These are phyloP conservation scores for Athalia cordata DNA, from an alignment of 2,888 invertebrate genomes.

Conservation along the genomic window DNA sequence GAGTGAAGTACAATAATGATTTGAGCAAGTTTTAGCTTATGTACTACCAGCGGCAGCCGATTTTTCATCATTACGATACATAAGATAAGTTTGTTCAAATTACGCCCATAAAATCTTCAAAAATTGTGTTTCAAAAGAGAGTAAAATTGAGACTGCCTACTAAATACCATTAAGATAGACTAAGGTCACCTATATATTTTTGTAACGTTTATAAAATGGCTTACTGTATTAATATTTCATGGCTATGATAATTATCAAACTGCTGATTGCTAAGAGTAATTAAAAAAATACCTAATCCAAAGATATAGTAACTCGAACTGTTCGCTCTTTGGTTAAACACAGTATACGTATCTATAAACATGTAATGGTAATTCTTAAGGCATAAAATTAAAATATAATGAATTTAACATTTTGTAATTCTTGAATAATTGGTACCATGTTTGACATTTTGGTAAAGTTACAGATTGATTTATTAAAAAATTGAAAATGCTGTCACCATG, in stretches of 20 bases:
- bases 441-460: too few species aligned
- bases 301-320: neutral
- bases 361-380: neutral
- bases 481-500: too few species aligned
- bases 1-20: too few species aligned
- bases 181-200: constrained; percentile 18
- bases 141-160: constrained; percentile 20
- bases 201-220: constrained; percentile 14
- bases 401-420: neutral
- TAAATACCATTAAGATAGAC: constrained; percentile 18
- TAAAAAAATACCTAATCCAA: constrained; percentile 31
- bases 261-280: constrained; percentile 3
- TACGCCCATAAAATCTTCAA: neutral
- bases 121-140: neutral
- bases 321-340: constrained; percentile 1
- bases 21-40: too few species aligned
- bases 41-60: too few species aligned
- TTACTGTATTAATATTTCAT: constrained; percentile 11
- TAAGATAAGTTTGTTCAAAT: too few species aligned
- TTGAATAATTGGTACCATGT: too few species aligned
- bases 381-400: neutral
- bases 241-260: neutral
- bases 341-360: neutral
- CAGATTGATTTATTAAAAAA: too few species aligned
- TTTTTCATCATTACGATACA: too few species aligned